A percentile compares a stretch with the other conserved stretches of the same genome.
Evolutionary conservation across 2,113 vertebrate genomes (phyloP).

Genomic region (Hyaena hyaena): DNA sequence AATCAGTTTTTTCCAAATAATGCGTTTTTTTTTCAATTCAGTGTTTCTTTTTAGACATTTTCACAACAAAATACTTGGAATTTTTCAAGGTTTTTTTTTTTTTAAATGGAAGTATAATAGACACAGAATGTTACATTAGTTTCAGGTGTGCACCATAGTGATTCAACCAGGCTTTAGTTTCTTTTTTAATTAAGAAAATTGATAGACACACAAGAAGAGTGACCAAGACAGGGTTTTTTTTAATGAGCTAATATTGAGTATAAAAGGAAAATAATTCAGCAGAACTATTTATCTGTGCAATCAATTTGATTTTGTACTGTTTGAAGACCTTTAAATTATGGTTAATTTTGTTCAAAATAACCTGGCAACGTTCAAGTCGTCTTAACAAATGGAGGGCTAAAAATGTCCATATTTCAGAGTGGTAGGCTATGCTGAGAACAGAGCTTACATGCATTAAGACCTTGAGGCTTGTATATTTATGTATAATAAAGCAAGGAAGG

Average conservation of each 20-base stretch:
- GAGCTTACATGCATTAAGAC: not conserved
- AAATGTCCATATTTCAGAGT: not conserved
- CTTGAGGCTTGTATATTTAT: not conserved
- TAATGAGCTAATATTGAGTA: not conserved
- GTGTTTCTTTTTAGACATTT: not conserved
- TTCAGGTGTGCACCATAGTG: not conserved
- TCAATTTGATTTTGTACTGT: not conserved
- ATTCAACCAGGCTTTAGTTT: not conserved
- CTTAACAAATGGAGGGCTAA: not conserved
- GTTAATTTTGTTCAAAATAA: not conserved
- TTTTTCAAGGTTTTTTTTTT: not conserved
- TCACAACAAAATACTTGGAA: not conserved
- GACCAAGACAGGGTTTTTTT: not conserved
- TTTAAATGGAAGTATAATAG: not conserved
- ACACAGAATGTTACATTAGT: not conserved
- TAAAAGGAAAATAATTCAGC: not conserved
- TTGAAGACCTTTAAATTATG: not conserved
- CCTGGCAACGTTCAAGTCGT: not conserved
- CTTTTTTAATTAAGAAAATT: not conserved
- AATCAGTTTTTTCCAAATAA: not conserved
- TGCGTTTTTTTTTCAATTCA: not conserved
- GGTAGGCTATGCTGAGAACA: not conserved
- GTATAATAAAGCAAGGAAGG: not conserved
- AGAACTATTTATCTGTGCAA: not conserved
- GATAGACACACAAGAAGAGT: not conserved